phyloP scores from a whole-genome alignment of 2,797 vertebrate species.

The Denticeps clupeoides region DNA sequence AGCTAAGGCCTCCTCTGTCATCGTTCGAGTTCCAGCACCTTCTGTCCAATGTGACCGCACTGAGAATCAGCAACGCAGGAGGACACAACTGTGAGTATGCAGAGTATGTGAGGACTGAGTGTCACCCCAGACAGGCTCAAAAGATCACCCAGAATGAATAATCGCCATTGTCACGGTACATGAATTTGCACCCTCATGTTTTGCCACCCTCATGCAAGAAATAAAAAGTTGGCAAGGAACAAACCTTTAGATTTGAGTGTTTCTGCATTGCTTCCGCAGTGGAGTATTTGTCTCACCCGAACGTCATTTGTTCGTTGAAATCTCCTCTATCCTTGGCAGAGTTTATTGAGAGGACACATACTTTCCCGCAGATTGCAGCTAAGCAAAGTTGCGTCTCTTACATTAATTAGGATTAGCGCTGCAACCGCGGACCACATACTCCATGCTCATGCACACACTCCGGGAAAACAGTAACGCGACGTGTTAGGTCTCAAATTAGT shows the following conservation, averaged over 20 bases:
- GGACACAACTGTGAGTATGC: constrained; percentile 54
- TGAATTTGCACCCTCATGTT: not conserved
- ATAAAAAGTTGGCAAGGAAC: too few species aligned
- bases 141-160: too few species aligned
- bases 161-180: not conserved
- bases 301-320: too few species aligned
- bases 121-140: too few species aligned
- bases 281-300: too few species aligned
- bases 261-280: too few species aligned
- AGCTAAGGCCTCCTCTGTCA: constrained; percentile 38
- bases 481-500: constrained; percentile 27
- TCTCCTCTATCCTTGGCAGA: not conserved
- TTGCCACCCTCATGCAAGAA: not conserved
- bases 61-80: constrained; percentile 57
- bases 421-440: constrained; percentile 14
- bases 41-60: constrained; percentile 67
- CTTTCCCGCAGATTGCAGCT: constrained; percentile 39
- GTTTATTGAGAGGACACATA: constrained; percentile 25
- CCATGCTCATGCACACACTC: constrained; percentile 16
- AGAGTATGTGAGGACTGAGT: not conserved
- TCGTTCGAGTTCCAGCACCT: constrained; percentile 69
- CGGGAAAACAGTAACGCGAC: constrained; percentile 32
- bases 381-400: constrained; percentile 36
- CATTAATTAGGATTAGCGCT: constrained; percentile 37
- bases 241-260: too few species aligned